Conservation (phyloP, 2,888 invertebrate genomes). For the Pollenia labialis region DNA sequence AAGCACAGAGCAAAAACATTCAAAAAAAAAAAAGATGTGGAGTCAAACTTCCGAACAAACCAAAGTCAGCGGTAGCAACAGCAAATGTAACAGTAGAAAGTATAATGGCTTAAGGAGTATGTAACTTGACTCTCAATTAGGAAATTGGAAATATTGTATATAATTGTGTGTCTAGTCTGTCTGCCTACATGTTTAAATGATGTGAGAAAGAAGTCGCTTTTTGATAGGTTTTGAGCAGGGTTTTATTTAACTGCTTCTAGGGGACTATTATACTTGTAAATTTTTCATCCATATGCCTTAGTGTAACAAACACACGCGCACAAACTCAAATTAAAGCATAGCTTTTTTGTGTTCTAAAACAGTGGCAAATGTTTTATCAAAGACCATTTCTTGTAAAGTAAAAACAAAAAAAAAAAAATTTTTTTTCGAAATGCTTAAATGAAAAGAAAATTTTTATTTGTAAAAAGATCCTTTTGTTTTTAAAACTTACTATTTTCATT, state of each 20-base stretch:
- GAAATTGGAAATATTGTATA: conserved; percentile 49
- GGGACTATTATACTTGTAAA: conserved; percentile 57
- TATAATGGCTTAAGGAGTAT: conserved; percentile 64
- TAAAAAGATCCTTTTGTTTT: no score
- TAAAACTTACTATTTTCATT: no score
- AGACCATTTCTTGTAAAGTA: not conserved
- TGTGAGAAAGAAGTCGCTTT: conserved; percentile 10
- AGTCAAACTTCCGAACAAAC: conserved; percentile 10
- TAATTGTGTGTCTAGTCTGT: conserved; percentile 13
- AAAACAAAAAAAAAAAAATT: no score
- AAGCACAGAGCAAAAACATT: conserved; percentile 59
- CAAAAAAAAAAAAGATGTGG: not conserved
- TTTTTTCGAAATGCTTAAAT: no score
- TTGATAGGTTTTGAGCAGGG: conserved; percentile 34
- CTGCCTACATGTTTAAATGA: not conserved
- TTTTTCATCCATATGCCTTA: not conserved
- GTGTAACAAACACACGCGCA: not conserved
- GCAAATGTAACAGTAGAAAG: conserved; percentile 44
- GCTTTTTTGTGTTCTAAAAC: conserved; percentile 1
- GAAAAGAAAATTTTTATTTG: no score
- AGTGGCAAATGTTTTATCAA: not conserved
- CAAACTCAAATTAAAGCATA: not conserved
- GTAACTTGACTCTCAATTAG: conserved; percentile 71
- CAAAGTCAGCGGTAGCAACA: conserved; percentile 9
- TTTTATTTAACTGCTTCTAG: conserved; percentile 45